Evolutionary conservation across 2,113 vertebrate species (phyloP).

Genomic region (Sakesphorus luctuosus): DNA sequence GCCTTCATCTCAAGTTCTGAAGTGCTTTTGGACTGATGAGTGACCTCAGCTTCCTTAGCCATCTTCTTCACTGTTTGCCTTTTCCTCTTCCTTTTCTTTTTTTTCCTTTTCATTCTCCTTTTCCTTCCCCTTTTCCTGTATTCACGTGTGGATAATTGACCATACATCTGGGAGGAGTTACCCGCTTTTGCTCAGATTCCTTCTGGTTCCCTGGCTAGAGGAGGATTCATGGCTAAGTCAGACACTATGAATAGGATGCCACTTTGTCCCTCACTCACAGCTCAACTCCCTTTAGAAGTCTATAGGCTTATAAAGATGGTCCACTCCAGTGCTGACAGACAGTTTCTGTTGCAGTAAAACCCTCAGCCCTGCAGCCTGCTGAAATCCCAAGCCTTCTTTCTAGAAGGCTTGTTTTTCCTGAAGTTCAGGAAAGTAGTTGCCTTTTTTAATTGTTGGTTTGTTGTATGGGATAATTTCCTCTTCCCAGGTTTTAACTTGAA

Average conservation of each 20-base stretch:
- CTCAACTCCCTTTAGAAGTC: not conserved
- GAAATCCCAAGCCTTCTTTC: not conserved
- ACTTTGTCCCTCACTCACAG: not conserved
- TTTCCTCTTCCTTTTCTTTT: not conserved
- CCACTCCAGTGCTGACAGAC: not conserved
- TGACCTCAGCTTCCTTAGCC: not conserved
- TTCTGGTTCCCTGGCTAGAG: not conserved
- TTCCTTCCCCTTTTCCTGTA: not conserved
- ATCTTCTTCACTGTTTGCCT: not conserved
- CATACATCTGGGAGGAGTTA: not conserved
- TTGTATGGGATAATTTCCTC: not conserved
- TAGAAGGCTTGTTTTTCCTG: not conserved
- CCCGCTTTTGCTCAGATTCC: not conserved
- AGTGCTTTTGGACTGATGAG: not conserved
- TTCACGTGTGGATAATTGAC: not conserved
- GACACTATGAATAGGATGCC: not conserved
- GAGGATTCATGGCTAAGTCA: not conserved
- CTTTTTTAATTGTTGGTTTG: not conserved
- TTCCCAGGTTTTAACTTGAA: not conserved
- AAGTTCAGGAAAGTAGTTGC: not conserved
- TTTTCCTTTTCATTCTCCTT: not conserved
- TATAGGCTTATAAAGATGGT: not conserved
- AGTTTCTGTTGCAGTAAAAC: not conserved
- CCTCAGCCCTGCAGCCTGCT: not conserved
- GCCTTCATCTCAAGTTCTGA: not conserved